Evolutionary conservation across 2,888 invertebrate species (phyloP), one percentile per base, ranked within the genome.

Genomic region (Hipparchia semele): DNA sequence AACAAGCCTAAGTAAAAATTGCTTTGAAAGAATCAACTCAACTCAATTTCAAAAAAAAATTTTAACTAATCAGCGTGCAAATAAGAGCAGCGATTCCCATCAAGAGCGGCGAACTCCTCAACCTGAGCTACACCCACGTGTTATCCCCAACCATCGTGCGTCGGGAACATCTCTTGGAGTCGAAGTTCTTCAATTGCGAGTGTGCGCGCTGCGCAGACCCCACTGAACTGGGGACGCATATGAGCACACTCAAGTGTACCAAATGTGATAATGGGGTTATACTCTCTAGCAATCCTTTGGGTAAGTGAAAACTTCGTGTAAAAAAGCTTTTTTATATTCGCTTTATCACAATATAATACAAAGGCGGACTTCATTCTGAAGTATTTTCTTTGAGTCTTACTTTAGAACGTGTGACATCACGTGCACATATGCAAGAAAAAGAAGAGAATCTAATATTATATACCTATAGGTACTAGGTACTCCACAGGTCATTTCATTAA

Each of bases 101-200:
- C 56, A 94, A 95, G 56, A 93, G 95, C 64, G 96, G 95, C 0
- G 95, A 95, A 2, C 95, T 96, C 79, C 90, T 98, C 39, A 95
- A 95, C 80, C 95, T 97, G 74, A 96, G 96, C 79, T 98, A 98
- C 87, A 97, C 97, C 0, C 96, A 97, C 84, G 95, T 96, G 0
- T 86, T 98, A 33, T 95, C 96, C 71, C 97, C 97, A 0, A 98
- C 98, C 0, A 83, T 96, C 12, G 88, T 96, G 56, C 94, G 98
- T 0, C 95, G 97, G 65, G 95, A 95, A 77, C 96, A 95, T 84
- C 90, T 98, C 3, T 90, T 94, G 70, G 95, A 96, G 81, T 96
- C 97, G 49, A 98, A 98, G 93, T 97, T 96, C 88, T 98, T 98
- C 86, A 94, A 94, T 23, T 98, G 98, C 86, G 94, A 94, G 51